These are phyloP conservation scores for Lissonota sp. DNA, from an alignment of 2,888 invertebrate genomes.

Conservation along the genomic window DNA sequence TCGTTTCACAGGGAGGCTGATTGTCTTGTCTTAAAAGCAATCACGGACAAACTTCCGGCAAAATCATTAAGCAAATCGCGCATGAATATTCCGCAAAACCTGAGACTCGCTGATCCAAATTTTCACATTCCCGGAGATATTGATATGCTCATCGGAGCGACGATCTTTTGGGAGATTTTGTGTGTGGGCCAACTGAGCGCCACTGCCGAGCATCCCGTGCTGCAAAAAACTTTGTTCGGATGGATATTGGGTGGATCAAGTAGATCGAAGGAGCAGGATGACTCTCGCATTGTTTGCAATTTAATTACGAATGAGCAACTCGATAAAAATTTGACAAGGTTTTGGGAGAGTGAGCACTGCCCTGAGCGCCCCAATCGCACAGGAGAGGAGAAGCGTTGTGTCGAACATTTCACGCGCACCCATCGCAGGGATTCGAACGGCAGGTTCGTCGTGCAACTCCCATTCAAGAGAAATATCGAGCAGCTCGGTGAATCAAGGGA, in stretches of 20 bases:
- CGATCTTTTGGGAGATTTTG: constrained; percentile 53
- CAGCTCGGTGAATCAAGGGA: not conserved
- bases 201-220: constrained; percentile 28
- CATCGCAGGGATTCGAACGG: constrained; percentile 11
- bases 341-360: not conserved
- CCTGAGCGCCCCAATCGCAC: not conserved
- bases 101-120: constrained; percentile 56
- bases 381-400: constrained; percentile 20
- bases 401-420: constrained; percentile 25
- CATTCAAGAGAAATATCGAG: constrained; percentile 10
- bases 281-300: constrained; percentile 1
- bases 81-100: constrained; percentile 43
- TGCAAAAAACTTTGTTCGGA: constrained; percentile 49
- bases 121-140: constrained; percentile 53
- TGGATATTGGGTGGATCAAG: constrained; percentile 53
- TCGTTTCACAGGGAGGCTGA: constrained; percentile 40
- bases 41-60: constrained; percentile 48
- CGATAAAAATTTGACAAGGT: not conserved
- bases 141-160: constrained; percentile 52
- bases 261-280: constrained; percentile 4
- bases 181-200: constrained; percentile 50
- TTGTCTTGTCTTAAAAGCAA: constrained; percentile 54
- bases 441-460: constrained; percentile 43
- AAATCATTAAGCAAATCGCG: constrained; percentile 31
- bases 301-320: constrained; percentile 18